Evolutionary conservation across 2,888 invertebrate genomes (phyloP), one percentile per base, ranked within the genome.

Genomic region (Crepidodera aurea): DNA sequence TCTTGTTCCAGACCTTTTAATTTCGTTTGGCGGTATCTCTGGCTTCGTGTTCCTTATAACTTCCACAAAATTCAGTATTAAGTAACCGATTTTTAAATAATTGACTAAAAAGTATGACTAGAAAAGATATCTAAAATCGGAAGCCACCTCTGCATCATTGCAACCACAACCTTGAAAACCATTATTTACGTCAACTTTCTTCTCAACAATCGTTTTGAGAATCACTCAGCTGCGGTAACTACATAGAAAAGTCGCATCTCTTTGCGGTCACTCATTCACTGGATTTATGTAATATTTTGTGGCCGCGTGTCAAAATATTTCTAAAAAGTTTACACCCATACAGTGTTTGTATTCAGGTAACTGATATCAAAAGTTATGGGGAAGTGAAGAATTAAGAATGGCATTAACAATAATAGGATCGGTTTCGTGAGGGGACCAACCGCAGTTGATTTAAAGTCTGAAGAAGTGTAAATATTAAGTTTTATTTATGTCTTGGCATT

Each of bases 151-250:
- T 54, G 54, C 12, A 8, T 44, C 3, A 12, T 32, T 12, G 29
- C 29, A 22, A 44, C 44, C 42, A 19, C 64, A 67, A 61, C 70
- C 68, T 71, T 71, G 69, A 62, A 62, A 44, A 29, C 44, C 64
- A 62, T 65, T 62, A 58, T 65, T 66, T 60, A 60, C 48, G 55
- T 60, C 44, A 60, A 64, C 60, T 60, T 57, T 60, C 57, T 48
- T 64, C 37, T 50, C 34, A 37, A 54, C 54, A 50, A 54, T 32
- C 40, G 37, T 39, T 54, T 54, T 44, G 44, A 54, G 42, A 42
- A 54, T 29, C 16, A 54, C 29, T 44, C 54, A 54, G 44, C 54
- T 54, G 54, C 40, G 51, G 51, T 25, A 32, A 37, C n/a, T 54
- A 8, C 18, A 42, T 54, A 42, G 32, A 42, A 44, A 32, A 44